These are phyloP conservation scores for Meloidogyne exigua DNA, from an alignment of 1,140 invertebrate species.

Conservation along the genomic window DNA sequence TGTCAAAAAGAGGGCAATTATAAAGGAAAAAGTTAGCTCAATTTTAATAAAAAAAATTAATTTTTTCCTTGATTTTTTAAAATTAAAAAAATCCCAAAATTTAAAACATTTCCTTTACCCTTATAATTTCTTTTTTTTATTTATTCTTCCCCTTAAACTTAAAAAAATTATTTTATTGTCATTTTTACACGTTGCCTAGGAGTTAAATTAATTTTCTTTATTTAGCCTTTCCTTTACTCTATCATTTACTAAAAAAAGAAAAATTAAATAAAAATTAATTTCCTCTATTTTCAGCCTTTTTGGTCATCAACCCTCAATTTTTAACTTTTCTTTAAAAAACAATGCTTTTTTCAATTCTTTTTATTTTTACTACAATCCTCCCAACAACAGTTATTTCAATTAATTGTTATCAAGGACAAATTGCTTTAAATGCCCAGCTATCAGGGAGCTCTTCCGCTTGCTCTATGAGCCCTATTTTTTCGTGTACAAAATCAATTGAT, in stretches of 20 bases:
- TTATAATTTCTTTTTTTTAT: no score
- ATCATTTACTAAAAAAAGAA: no score
- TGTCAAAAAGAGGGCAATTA: not conserved
- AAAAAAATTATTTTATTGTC: no score
- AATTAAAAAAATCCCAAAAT: not conserved
- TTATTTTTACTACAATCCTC: not conserved
- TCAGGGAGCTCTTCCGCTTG: not conserved
- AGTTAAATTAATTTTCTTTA: no score
- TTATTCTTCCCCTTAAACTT: no score
- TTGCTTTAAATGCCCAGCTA: not conserved
- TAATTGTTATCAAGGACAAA: constrained; percentile 21
- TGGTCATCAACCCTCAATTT: no score
- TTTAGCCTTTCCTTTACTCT: no score
- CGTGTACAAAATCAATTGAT: constrained; percentile 12
- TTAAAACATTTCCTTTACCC: no score
- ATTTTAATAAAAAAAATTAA: not conserved
- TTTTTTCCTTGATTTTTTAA: not conserved
- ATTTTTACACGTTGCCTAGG: no score
- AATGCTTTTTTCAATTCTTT: not conserved
- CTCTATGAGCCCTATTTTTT: not conserved
- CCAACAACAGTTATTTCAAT: not conserved
- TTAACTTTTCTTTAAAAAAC: not conserved
- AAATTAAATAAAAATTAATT: no score
- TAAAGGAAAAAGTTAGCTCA: not conserved
- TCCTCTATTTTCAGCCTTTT: no score